phyloP scores from a whole-genome alignment of 2,888 invertebrate genomes.

The Phalera bucephala region DNA sequence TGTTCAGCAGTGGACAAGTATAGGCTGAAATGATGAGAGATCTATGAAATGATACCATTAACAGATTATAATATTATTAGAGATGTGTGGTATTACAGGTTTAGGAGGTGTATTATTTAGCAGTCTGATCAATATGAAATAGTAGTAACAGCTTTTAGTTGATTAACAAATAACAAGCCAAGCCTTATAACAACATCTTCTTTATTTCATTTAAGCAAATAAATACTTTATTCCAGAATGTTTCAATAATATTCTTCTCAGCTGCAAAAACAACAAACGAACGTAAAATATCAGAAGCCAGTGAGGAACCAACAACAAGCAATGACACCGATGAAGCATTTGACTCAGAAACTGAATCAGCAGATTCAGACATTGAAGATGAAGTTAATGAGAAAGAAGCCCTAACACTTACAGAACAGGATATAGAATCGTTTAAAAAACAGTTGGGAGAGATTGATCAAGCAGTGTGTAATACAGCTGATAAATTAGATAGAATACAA shows the following conservation, averaged over 20 bases:
- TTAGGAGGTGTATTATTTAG: too few relatives aligned
- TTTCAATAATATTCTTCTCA: constrained; percentile 95
- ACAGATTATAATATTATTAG: too few relatives aligned
- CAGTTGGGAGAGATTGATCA: constrained; percentile 77
- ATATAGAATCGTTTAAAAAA: constrained; percentile 74
- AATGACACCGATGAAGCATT: constrained; percentile 22
- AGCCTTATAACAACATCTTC: too few relatives aligned
- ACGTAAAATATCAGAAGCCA: constrained; percentile 68
- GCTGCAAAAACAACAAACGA: constrained; percentile 86
- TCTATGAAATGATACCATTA: too few relatives aligned
- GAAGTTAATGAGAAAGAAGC: constrained; percentile 48
- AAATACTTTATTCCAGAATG: constrained; percentile 63
- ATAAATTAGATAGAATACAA: constrained; percentile 81
- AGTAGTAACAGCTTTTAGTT: too few relatives aligned
- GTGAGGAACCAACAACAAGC: constrained; percentile 25
- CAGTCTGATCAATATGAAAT: too few relatives aligned
- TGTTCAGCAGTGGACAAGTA: too few relatives aligned
- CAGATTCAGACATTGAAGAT: constrained; percentile 47
- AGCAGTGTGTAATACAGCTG: constrained; percentile 80
- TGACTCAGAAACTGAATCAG: constrained; percentile 59
- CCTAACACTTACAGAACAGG: constrained; percentile 55
- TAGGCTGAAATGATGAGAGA: too few relatives aligned
- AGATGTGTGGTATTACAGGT: too few relatives aligned
- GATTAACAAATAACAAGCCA: too few relatives aligned
- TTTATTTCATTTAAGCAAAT: background rate